phyloP scores from a whole-genome alignment of 2,888 invertebrate genomes.

The Epirrhoe alternata region DNA sequence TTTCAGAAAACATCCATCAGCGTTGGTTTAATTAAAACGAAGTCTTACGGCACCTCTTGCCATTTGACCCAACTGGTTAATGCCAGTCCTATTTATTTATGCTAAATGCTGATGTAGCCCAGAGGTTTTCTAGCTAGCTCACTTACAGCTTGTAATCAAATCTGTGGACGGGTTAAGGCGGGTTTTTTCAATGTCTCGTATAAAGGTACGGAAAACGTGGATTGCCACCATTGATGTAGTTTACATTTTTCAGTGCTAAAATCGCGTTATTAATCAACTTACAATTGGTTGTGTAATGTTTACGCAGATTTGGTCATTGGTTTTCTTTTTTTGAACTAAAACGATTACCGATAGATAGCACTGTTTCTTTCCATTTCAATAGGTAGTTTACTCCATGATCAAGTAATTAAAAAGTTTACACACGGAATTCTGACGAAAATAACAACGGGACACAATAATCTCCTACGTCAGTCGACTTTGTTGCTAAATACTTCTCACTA shows the following conservation, averaged over 20 bases:
- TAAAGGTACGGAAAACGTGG: too few relatives aligned
- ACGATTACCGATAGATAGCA: too few relatives aligned
- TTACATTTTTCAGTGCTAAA: too few relatives aligned
- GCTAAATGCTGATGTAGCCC: constrained; percentile 49
- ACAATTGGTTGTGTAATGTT: too few relatives aligned
- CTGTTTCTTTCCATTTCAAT: too few relatives aligned
- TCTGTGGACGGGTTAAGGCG: too few relatives aligned
- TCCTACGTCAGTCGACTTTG: constrained; percentile 34
- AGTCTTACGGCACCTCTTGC: constrained; percentile 55
- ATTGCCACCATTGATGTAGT: too few relatives aligned
- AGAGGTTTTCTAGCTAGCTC: constrained; percentile 17
- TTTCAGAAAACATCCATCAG: constrained; percentile 60
- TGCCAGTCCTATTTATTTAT: constrained; percentile 57
- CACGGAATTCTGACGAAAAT: constrained; percentile 25
- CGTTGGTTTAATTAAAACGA: constrained; percentile 65
- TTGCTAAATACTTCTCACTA: constrained; percentile 40
- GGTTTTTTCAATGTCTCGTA: too few relatives aligned
- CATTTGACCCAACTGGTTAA: constrained; percentile 55
- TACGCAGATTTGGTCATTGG: too few relatives aligned
- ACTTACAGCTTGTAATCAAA: background rate
- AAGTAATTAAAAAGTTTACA: background rate
- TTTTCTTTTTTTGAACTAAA: too few relatives aligned
- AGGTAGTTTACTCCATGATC: too few relatives aligned
- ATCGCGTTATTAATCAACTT: too few relatives aligned
- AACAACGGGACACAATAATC: constrained; percentile 21